Conservation (phyloP, 2,113 vertebrate genomes). For the Galemys pyrenaicus region DNA sequence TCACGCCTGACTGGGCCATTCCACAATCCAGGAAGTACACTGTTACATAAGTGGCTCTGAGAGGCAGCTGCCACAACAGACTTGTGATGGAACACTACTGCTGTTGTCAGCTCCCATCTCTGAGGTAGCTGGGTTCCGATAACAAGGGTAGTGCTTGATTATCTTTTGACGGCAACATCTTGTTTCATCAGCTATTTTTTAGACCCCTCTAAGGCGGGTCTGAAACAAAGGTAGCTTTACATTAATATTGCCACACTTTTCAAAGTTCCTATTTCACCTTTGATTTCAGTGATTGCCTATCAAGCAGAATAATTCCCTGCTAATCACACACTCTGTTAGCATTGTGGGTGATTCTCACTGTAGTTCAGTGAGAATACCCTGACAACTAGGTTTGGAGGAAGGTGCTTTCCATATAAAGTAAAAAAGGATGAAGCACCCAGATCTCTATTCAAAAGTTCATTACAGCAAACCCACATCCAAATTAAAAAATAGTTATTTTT, state of each 20-base stretch:
- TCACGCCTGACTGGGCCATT: no score
- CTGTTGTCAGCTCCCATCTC: no score
- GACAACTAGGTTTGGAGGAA: not conserved
- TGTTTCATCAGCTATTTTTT: not conserved
- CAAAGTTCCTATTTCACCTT: not conserved
- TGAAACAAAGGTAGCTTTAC: not conserved
- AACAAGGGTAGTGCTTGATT: not conserved
- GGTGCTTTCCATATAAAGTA: conserved; percentile 29
- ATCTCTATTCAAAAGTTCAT: not conserved
- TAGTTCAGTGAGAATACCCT: not conserved
- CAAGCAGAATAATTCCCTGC: not conserved
- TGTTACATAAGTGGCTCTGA: no score
- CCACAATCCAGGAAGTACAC: no score
- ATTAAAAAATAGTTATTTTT: not conserved
- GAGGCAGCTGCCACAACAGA: no score
- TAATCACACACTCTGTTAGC: not conserved
- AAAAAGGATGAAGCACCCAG: not conserved
- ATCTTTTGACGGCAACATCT: not conserved
- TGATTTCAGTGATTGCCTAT: conserved; percentile 22
- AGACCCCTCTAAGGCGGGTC: not conserved
- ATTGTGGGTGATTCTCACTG: not conserved
- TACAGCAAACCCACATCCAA: not conserved
- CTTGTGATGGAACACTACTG: no score
- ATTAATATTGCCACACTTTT: not conserved
- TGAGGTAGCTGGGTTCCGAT: no score